A percentile compares a stretch with the other conserved stretches of the same genome.
Conservation (phyloP, 2,797 vertebrate species). For the Myiotriccus ornatus region DNA sequence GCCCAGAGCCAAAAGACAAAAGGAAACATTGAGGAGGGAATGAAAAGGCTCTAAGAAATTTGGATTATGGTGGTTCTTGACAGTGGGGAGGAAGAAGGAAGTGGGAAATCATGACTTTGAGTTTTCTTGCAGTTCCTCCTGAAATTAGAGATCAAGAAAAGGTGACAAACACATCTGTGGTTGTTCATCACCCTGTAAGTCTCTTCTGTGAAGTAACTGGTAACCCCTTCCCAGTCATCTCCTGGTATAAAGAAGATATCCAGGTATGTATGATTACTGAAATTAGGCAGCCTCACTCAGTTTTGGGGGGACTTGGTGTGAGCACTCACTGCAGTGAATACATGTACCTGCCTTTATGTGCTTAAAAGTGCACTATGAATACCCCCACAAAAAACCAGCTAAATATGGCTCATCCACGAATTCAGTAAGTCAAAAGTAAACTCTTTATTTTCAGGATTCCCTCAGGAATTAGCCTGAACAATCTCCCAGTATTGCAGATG, state of each 20-base stretch:
- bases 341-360: background rate
- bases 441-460: background rate
- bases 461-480: background rate
- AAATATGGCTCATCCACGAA: background rate
- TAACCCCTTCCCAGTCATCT: constrained; percentile 86
- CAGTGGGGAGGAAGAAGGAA: background rate
- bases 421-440: background rate
- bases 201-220: constrained; percentile 91
- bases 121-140: constrained; percentile 86
- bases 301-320: background rate
- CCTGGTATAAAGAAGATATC: constrained; percentile 88
- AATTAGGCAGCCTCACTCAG: background rate
- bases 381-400: background rate
- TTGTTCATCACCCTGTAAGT: constrained; percentile 82
- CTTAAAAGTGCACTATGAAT: background rate
- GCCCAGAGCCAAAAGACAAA: background rate
- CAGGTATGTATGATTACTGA: constrained; percentile 76
- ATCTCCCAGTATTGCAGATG: background rate
- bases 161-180: constrained; percentile 83
- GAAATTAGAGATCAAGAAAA: constrained; percentile 82
- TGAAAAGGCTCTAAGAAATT: background rate
- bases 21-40: background rate
- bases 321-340: background rate
- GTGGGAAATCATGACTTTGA: background rate
- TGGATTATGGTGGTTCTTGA: background rate